A percentile compares a stretch with the other conserved stretches of the same genome.
Evolutionary conservation across 1,140 invertebrate species (phyloP).

Genomic region (Leptinotarsa undecemlineata): DNA sequence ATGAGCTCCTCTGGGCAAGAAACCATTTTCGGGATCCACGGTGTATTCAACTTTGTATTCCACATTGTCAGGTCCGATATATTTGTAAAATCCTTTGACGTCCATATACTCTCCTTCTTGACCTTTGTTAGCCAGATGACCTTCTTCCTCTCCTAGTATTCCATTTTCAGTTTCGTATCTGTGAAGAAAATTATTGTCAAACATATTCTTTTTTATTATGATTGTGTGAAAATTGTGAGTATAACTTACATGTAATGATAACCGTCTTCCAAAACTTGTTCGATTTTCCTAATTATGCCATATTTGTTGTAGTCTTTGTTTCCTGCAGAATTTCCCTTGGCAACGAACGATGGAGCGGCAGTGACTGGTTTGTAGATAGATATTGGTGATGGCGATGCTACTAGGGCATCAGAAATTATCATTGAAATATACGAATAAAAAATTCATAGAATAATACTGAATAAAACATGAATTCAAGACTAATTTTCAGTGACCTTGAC

Average conservation of each 20-base stretch:
- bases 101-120: neutral
- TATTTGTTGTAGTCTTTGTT: neutral
- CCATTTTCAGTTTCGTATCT: conserved; percentile 22
- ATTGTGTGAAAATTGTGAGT: neutral
- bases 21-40: conserved; percentile 13
- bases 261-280: neutral
- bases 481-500: too few relatives aligned
- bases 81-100: neutral
- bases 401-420: too few relatives aligned
- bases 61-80: neutral
- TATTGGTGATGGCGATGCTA: too few relatives aligned
- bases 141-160: conserved; percentile 18
- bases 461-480: too few relatives aligned
- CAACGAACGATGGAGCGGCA: neutral
- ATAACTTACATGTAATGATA: neutral
- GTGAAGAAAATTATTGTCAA: neutral
- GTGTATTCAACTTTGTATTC: conserved; percentile 5
- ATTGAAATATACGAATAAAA: too few relatives aligned
- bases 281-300: neutral
- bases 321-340: neutral
- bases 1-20: conserved; percentile 9
- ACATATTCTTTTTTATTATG: neutral
- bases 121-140: conserved; percentile 5
- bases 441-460: too few relatives aligned
- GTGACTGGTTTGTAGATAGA: neutral